phyloP scores from a whole-genome alignment of 2,797 vertebrate species.

The Alfaro cultratus region DNA sequence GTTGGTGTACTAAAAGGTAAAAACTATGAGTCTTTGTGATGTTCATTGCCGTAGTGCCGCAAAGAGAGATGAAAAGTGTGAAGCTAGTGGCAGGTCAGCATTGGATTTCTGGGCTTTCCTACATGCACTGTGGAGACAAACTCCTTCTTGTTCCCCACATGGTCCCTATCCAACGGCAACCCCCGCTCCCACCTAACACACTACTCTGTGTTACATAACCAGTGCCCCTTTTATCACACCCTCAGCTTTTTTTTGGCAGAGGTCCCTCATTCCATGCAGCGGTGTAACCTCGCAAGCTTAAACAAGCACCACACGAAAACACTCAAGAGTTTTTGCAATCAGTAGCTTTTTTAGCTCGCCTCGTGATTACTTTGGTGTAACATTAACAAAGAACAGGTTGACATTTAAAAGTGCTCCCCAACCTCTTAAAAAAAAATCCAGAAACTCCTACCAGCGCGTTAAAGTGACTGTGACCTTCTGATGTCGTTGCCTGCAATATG shows the following conservation, averaged over 20 bases:
- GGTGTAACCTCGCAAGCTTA: slow-evolving; percentile 17
- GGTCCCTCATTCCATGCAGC: slow-evolving; percentile 50
- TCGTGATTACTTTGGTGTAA: not conserved
- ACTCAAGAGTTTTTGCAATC: slow-evolving; percentile 6
- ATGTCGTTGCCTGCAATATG: slow-evolving; percentile 33
- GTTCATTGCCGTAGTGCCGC: not conserved
- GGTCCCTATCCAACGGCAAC: slow-evolving; percentile 5
- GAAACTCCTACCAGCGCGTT: slow-evolving; percentile 3
- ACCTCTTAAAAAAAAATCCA: not conserved
- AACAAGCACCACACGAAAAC: slow-evolving; percentile 22
- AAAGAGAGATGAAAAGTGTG: not conserved
- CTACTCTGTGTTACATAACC: slow-evolving; percentile 56
- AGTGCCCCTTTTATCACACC: slow-evolving; percentile 53
- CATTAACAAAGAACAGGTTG: not conserved
- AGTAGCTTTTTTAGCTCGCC: slow-evolving; percentile 1
- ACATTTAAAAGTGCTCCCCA: not conserved
- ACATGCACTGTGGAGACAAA: slow-evolving; percentile 53
- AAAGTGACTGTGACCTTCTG: slow-evolving; percentile 40
- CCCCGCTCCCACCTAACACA: slow-evolving; percentile 20
- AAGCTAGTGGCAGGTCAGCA: not conserved
- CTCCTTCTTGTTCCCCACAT: slow-evolving; percentile 46
- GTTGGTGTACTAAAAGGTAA: not conserved
- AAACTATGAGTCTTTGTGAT: not conserved
- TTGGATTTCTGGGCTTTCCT: slow-evolving; percentile 66
- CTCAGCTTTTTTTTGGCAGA: slow-evolving; percentile 38